Evolutionary conservation across 2,113 vertebrate genomes (phyloP), one percentile per base, ranked within the genome.

Genomic region (Mormyrus lacerda): DNA sequence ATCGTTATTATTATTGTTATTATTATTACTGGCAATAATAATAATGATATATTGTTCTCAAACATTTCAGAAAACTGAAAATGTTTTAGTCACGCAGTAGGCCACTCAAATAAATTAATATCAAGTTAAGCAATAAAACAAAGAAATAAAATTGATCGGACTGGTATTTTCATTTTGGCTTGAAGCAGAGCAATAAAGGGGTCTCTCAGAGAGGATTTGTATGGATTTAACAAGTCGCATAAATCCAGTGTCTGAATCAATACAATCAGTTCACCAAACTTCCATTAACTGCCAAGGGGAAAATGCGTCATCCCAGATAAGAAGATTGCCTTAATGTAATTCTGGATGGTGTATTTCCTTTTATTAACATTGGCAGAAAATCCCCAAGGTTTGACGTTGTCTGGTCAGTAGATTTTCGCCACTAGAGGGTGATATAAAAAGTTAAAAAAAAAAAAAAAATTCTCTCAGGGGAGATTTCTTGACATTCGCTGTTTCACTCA

Each of bases 121-220:
- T 82, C 42, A 76, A 89, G 24, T 50, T 90, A 92, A 91, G 91
- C 86, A 91, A 92, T 91, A 84, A 91, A 90, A 76, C 55, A 88
- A 89, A 87, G 79, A 84, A 65, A 82, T 89, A 89, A 76, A 89
- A 92, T 89, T 91, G 91, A 91, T 84, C 88, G 27, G 42, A 47
- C 90, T 89, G 55, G 82, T 61, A 51, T 84, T 88, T 90, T 87
- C 89, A 55, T 87, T 91, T 89, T 89, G 61, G 61, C 85, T 86
- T 85, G 44, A 79, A 88, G 85, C 79, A 69, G 48, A 58, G 45
- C 86, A 89, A 79, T 79, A 90, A 90, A 58, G 76, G 35, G 47
- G 44, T 65, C 83, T 89, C 39, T 45, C 53, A 86, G 5, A 51
- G 88, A 88, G 89, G 85, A 91, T 92, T 90, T 88, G 87, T 89